phyloP scores from a whole-genome alignment of 2,113 vertebrate genomes.

The Capreolus pygargus region DNA sequence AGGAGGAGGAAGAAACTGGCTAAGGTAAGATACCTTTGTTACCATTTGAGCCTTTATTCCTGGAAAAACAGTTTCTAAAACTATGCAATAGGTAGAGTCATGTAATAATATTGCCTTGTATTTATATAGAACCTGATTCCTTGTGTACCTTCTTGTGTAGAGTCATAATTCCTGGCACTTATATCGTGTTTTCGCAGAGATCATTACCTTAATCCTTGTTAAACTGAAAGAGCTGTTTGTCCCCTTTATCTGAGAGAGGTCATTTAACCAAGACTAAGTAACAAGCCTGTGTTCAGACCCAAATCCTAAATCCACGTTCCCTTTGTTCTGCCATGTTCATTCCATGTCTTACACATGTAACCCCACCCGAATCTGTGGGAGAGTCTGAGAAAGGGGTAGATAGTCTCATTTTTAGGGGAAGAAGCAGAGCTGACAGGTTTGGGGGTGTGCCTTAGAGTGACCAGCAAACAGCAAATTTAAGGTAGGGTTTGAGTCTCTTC shows the following conservation, averaged over 20 bases:
- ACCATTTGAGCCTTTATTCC: slow-evolving; percentile 21
- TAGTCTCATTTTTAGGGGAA: background rate
- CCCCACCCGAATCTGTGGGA: background rate
- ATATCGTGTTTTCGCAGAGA: background rate
- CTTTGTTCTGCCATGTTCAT: background rate
- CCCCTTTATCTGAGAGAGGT: background rate
- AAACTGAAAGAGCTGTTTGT: background rate
- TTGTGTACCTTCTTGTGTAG: background rate
- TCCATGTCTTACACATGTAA: background rate
- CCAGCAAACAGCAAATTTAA: background rate
- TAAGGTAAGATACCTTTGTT: slow-evolving; percentile 41
- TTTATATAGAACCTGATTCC: background rate
- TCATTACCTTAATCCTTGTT: background rate
- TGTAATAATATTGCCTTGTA: slow-evolving; percentile 11
- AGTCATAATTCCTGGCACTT: background rate
- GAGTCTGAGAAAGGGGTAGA: background rate
- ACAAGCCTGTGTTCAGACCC: background rate
- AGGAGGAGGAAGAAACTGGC: slow-evolving; percentile 32
- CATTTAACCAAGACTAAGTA: background rate
- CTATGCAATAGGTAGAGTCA: slow-evolving; percentile 41
- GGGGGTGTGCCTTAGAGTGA: background rate
- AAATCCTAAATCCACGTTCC: background rate
- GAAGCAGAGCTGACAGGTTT: background rate
- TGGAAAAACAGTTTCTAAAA: background rate
- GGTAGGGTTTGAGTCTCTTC: background rate